Conservation (phyloP, 2,888 invertebrate species). For the Athripsodes cinereus region DNA sequence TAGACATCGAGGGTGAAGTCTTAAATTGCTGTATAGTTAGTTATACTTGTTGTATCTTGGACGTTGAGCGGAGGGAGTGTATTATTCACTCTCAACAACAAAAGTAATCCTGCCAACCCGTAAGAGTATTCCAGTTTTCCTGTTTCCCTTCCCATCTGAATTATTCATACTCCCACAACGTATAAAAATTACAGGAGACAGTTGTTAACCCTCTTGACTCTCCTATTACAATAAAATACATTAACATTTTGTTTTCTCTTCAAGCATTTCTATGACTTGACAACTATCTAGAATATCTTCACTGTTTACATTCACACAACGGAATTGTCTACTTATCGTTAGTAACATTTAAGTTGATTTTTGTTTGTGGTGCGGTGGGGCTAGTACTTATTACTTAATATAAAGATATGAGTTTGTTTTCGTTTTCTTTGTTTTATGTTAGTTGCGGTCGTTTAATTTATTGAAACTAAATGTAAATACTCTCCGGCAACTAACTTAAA, state of each 20-base stretch:
- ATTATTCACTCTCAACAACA: too few relatives aligned
- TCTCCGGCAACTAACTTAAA: too few relatives aligned
- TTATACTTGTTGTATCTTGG: too few relatives aligned
- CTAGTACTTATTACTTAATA: neutral
- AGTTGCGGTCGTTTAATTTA: neutral
- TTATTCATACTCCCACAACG: conserved; percentile 9
- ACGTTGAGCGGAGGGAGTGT: too few relatives aligned
- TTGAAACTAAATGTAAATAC: too few relatives aligned
- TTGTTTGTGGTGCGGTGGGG: neutral
- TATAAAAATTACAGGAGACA: conserved; percentile 10
- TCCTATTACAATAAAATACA: neutral
- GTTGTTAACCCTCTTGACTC: conserved; percentile 9
- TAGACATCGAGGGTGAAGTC: too few relatives aligned
- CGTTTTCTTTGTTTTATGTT: neutral
- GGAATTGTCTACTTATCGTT: neutral
- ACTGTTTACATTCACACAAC: neutral
- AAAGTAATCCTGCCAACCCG: too few relatives aligned
- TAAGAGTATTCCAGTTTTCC: neutral
- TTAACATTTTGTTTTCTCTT: conserved; percentile 2
- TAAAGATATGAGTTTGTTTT: neutral
- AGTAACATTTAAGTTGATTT: neutral
- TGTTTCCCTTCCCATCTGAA: neutral
- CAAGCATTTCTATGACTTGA: neutral
- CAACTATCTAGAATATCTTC: neutral
- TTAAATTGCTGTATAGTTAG: too few relatives aligned